phyloP scores from a whole-genome alignment of 2,888 invertebrate species.

The Galeopsomyia nigrocyanea region DNA sequence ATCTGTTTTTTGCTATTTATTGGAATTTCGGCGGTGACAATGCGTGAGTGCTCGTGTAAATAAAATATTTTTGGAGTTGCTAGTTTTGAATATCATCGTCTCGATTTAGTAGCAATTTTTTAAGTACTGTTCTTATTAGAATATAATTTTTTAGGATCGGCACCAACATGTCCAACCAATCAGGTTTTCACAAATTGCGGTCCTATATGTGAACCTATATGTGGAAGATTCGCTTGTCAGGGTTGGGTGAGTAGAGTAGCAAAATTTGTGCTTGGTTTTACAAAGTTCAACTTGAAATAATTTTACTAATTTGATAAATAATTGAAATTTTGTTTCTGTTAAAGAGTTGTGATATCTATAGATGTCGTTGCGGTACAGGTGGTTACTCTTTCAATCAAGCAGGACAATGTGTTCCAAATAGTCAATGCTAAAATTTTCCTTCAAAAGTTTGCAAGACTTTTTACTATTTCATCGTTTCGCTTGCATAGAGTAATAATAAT shows the following conservation, averaged over 20 bases:
- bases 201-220: constrained; percentile 11
- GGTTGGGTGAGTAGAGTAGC: constrained; percentile 3
- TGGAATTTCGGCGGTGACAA: no score
- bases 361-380: constrained; percentile 19
- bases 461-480: no score
- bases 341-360: not conserved
- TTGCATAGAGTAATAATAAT: no score
- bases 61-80: no score
- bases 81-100: not conserved
- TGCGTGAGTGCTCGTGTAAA: no score
- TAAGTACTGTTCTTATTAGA: no score
- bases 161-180: constrained; percentile 5
- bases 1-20: no score
- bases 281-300: no score
- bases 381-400: not conserved
- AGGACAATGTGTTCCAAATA: not conserved
- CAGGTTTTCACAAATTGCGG: not conserved
- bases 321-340: not conserved
- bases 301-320: not conserved
- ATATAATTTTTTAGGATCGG: no score
- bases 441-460: no score
- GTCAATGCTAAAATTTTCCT: not conserved
- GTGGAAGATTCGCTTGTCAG: constrained; percentile 7
- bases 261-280: no score
- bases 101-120: not conserved